Conservation (phyloP, 1,140 invertebrate species). For the Steinernema feltiae region DNA sequence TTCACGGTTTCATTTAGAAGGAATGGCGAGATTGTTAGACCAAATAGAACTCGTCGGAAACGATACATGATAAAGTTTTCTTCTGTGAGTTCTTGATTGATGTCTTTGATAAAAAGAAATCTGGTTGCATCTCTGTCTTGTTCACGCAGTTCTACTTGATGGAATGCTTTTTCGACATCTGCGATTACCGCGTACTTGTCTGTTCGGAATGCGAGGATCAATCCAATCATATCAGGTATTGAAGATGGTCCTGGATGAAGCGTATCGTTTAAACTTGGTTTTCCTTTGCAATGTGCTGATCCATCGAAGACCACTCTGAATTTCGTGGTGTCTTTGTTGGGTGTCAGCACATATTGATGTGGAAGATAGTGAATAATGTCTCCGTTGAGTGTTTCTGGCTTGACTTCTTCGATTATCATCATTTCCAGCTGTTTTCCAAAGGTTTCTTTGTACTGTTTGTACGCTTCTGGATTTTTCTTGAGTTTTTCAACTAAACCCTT, state of each 20-base stretch:
- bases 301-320: constrained; percentile 58
- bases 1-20: constrained; percentile 20
- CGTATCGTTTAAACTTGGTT: constrained; percentile 53
- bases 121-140: constrained; percentile 27
- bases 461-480: not conserved
- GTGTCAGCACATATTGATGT: constrained; percentile 59
- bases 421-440: constrained; percentile 21
- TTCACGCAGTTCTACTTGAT: constrained; percentile 27
- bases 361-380: constrained; percentile 57
- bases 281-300: constrained; percentile 44
- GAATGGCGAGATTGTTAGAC: constrained; percentile 26
- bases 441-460: constrained; percentile 20
- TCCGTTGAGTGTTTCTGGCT: not conserved
- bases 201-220: constrained; percentile 23
- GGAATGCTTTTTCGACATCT: constrained; percentile 36
- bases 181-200: constrained; percentile 19
- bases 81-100: not conserved
- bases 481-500: not conserved
- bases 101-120: constrained; percentile 37
- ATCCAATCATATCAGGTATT: constrained; percentile 14
- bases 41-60: constrained; percentile 31
- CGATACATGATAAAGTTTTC: constrained; percentile 16
- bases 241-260: constrained; percentile 34
- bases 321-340: constrained; percentile 49
- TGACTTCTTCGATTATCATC: constrained; percentile 23